Evolutionary conservation across 1,140 invertebrate species (phyloP).

Genomic region (Trinorchestia longiramus): DNA sequence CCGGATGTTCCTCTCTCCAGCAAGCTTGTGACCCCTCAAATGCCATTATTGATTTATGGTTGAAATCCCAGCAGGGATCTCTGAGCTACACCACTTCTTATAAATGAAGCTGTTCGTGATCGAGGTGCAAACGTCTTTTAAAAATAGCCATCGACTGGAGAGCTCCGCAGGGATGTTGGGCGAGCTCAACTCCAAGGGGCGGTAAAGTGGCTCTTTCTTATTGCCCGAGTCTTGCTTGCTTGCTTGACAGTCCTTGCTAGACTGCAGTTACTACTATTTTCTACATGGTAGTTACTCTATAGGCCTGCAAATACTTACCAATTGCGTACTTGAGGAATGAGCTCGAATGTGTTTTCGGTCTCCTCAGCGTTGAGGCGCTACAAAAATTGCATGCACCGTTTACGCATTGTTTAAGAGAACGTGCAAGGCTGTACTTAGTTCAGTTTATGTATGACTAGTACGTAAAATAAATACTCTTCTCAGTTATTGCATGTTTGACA

Average conservation of each 20-base stretch:
- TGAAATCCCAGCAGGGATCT: slow-evolving; percentile 32
- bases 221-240: not conserved
- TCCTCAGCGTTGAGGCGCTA: not conserved
- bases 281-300: not conserved
- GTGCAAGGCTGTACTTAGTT: not conserved
- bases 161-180: not conserved
- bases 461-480: not conserved
- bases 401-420: not conserved
- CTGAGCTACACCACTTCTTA: slow-evolving; percentile 30
- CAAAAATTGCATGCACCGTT: not conserved
- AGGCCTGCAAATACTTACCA: not conserved
- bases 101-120: slow-evolving; percentile 47
- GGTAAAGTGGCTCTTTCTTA: not conserved
- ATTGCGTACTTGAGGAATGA: not conserved
- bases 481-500: not conserved
- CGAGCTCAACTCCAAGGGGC: not conserved
- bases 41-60: slow-evolving; percentile 51
- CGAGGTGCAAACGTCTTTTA: slow-evolving; percentile 38
- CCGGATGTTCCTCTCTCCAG: not conserved
- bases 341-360: not conserved
- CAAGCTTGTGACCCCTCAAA: slow-evolving; percentile 26
- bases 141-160: slow-evolving; percentile 32
- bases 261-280: not conserved
- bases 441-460: not conserved
- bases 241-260: not conserved